Evolutionary conservation across 2,113 vertebrate genomes (phyloP), one percentile per base, ranked within the genome.

Genomic region (Isichthys henryi): DNA sequence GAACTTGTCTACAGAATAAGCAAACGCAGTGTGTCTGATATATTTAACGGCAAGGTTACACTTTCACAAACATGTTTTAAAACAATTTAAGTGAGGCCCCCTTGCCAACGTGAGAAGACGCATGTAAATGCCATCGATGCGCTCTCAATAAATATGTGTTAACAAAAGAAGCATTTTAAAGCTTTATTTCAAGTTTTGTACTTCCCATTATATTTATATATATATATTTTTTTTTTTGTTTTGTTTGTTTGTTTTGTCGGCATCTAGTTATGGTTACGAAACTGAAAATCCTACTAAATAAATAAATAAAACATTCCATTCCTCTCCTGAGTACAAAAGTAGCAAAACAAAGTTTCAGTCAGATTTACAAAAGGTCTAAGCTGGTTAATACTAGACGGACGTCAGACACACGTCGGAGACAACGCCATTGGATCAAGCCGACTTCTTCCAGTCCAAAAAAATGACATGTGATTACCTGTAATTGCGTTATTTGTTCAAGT

Each of bases 191-290:
- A 21, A 45, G 83, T 84, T 86, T 39, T 77, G 70, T 77, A 77
- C 70, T 77, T 77, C 35, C 70, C 70, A 39, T 77, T 39, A 77
- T 77, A 77, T 39, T 15, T 77, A 39, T 35, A 74, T 35, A 74
- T 39, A 74, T 35, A 35, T 23, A n/a, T 45, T 11, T 85, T 19
- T 48, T 80, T 80, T 89, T 21, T 13, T 88, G 92, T 19, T 48
- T 80, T 80, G 87, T 21, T 13, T 88, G 92, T 91, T 93, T 31
- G 62, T 88, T 88, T 91, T 91, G 89, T 92, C 89, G 90, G 85
- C 92, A 90, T 92, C 92, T 93, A 88, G 91, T 94, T 95, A 95
- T 94, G 94, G 94, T 95, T 95, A 94, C 89, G 94, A 95, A 96
- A 93, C 88, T 45, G 89, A 93, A 91, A 93, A 94, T 91, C 48